These are phyloP conservation scores for Nycticebus coucang DNA, from an alignment of 2,113 vertebrate genomes.

Conservation along the genomic window DNA sequence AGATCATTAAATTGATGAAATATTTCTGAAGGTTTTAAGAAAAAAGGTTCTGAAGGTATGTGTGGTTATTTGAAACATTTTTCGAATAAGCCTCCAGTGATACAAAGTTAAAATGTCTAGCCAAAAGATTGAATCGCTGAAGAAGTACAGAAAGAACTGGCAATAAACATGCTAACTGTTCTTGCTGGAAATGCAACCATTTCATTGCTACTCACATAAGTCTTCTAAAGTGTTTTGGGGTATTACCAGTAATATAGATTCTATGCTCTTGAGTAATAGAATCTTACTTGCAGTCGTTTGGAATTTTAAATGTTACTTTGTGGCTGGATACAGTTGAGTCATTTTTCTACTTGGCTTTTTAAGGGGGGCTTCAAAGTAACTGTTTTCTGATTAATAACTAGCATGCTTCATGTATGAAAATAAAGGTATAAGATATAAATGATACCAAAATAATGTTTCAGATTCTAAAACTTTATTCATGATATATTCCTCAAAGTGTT, in stretches of 20 bases:
- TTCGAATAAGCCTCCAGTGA: slow-evolving; percentile 40
- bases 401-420: slow-evolving; percentile 7
- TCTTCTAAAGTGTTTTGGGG: slow-evolving; percentile 59
- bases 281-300: slow-evolving; percentile 9
- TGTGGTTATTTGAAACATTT: slow-evolving; percentile 56
- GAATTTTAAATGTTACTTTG: slow-evolving; percentile 63
- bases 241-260: slow-evolving; percentile 39
- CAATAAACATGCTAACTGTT: slow-evolving; percentile 56
- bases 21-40: slow-evolving; percentile 54
- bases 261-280: slow-evolving; percentile 52
- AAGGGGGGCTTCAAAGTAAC: slow-evolving; percentile 22
- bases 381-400: slow-evolving; percentile 39
- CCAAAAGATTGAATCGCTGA: slow-evolving; percentile 62
- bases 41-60: slow-evolving; percentile 26
- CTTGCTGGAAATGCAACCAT: slow-evolving; percentile 64
- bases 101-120: slow-evolving; percentile 47
- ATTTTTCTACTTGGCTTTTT: slow-evolving; percentile 53
- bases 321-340: slow-evolving; percentile 20
- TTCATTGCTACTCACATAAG: slow-evolving; percentile 57
- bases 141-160: slow-evolving; percentile 54
- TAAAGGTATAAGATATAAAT: not conserved
- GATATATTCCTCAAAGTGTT: not conserved
- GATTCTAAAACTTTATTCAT: slow-evolving; percentile 23
- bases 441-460: slow-evolving; percentile 15
- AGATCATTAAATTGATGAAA: slow-evolving; percentile 29